Conservation (phyloP, 2,113 vertebrate species). For the Chrysochloris asiatica region DNA sequence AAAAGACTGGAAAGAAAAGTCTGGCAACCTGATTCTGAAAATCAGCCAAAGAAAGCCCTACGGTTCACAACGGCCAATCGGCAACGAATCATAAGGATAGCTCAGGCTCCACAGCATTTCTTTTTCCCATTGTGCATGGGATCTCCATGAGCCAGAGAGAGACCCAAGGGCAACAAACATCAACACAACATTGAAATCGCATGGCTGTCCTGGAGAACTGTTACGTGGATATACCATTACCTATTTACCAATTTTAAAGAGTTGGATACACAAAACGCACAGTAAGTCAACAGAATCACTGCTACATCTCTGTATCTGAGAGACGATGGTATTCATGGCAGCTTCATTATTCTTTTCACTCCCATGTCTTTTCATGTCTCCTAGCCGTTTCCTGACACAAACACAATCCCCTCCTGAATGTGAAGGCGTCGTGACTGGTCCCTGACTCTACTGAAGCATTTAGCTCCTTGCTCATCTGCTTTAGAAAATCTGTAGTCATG, state of each 20-base stretch:
- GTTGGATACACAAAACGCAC: background rate
- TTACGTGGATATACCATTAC: no score
- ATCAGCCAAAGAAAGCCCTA: background rate
- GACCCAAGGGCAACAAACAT: background rate
- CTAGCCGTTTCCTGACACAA: background rate
- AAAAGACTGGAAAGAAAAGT: background rate
- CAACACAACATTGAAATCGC: background rate
- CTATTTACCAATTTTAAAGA: background rate
- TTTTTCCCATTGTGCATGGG: background rate
- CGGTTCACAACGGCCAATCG: background rate
- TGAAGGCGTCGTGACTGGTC: background rate
- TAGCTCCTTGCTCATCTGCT: background rate
- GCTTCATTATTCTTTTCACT: background rate
- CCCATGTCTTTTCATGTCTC: background rate
- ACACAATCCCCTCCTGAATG: background rate
- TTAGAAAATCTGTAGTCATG: background rate
- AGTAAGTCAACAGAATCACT: background rate
- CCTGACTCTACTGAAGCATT: background rate
- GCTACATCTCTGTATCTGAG: no score
- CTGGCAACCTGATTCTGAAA: background rate
- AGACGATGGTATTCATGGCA: accelerated
- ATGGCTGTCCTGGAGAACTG: no score
- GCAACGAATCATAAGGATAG: background rate
- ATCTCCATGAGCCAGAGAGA: background rate
- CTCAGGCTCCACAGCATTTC: background rate